Evolutionary conservation across 2,113 vertebrate species (phyloP).

Genomic region (Daphoenositta chrysoptera): DNA sequence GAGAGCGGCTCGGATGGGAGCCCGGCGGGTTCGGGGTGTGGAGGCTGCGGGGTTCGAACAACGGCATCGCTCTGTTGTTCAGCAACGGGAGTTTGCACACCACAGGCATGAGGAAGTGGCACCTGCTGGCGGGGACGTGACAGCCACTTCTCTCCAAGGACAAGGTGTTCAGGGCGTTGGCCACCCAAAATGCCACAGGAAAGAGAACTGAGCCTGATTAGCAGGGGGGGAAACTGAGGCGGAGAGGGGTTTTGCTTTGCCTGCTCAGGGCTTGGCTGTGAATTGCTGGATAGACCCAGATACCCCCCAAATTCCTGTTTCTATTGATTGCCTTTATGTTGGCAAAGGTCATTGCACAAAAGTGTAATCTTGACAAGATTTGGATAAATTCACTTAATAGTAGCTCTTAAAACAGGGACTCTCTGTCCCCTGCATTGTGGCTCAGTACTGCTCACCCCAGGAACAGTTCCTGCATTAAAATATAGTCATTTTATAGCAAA

Average conservation of each 20-base stretch:
- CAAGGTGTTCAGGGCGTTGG: not conserved
- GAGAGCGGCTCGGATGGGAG: rapidly evolving
- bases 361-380: not conserved
- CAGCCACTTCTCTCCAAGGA: not conserved
- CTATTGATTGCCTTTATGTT: not conserved
- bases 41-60: rapidly evolving
- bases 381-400: not conserved
- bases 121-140: not conserved
- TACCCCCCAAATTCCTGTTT: not conserved
- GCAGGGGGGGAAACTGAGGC: not conserved
- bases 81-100: not conserved
- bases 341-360: not conserved
- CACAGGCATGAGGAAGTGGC: slow-evolving; percentile 42
- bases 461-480: not conserved
- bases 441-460: not conserved
- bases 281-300: not conserved
- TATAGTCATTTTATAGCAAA: not conserved
- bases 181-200: not conserved
- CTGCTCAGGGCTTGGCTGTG: rapidly evolving
- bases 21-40: not conserved
- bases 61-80: not conserved
- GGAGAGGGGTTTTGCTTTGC: not conserved
- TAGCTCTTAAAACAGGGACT: not conserved
- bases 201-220: not conserved
- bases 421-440: not conserved